Base-by-base conservation (phyloP, 2,888 invertebrate genomes). In the Noctua janthina region DNA sequence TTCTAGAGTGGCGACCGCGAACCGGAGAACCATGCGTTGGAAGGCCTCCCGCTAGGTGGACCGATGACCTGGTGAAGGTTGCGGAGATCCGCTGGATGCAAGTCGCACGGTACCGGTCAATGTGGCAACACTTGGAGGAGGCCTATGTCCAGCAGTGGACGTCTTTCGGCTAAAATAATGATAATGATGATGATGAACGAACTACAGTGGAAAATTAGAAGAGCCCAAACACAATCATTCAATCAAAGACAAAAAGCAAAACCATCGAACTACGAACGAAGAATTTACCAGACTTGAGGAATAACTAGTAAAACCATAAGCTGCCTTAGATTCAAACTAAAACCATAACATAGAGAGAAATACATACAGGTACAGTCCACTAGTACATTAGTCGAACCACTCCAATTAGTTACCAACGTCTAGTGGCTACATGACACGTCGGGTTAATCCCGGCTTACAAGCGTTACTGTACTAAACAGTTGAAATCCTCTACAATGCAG, bases 351-450 rank as follows among this genome's bases (percentile, higher is more conserved):
- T 49, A 70, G 56, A 72, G 5, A 74, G 66, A 84, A 46, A 74
- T 64, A 79, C 13, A 20, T 54, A 77, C 43, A 66, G 70, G 91
- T 92, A 86, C 81, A 87, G 82, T 85, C 83, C 90, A 91, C 90
- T 89, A 87, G 93, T 93, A 93, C 92, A 93, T 91, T 90, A 92
- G 90, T 90, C 85, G 91, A 90, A 92, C 91, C 93, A 94, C 94
- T 94, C 93, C 94, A 94, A 95, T 95, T 95, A 95, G 94, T 92
- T 92, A 92, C 92, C 90, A 91, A 88, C 89, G 90, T 92, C 92
- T 93, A 93, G 93, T 93, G 94, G 94, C 94, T 93, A 93, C 93
- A 94, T 93, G 94, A 95, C 95, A 95, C 94, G 94, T 92, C 90
- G 91, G 91, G 91, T 90, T 95, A 94, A 96, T 95, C 95, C 93